These are phyloP conservation scores for Meta bourneti DNA, from an alignment of 2,888 invertebrate genomes.

Conservation along the genomic window DNA sequence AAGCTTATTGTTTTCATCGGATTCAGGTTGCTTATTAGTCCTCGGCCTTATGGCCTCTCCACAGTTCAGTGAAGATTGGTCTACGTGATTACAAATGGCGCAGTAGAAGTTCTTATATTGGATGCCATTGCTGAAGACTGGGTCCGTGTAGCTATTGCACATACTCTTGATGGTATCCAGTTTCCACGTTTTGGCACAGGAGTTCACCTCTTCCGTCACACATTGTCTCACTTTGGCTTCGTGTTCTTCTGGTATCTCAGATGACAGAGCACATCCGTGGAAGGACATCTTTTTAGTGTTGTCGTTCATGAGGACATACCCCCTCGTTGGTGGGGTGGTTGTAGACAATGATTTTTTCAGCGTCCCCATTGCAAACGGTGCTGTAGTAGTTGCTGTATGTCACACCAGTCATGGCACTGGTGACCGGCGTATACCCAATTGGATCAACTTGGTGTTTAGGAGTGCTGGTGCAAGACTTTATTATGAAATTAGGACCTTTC, in stretches of 20 bases:
- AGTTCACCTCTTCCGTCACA: conserved; percentile 11
- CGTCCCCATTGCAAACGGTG: conserved; percentile 67
- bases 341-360: conserved; percentile 57
- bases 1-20: conserved; percentile 46
- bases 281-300: conserved; percentile 60
- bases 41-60: conserved; percentile 57
- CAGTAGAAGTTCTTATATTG: conserved; percentile 71
- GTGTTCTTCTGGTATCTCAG: conserved; percentile 39
- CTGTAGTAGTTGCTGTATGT: conserved; percentile 69
- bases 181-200: conserved; percentile 54
- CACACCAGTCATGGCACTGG: conserved; percentile 48
- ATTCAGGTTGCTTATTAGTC: conserved; percentile 13
- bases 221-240: conserved; percentile 22
- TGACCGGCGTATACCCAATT: conserved; percentile 50
- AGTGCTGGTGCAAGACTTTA: conserved; percentile 56
- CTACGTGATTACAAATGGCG: conserved; percentile 59
- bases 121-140: conserved; percentile 31
- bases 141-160: conserved; percentile 57
- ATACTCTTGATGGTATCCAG: conserved; percentile 40
- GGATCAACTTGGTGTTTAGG: conserved; percentile 47
- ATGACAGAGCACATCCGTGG: conserved; percentile 52
- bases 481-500: conserved; percentile 66
- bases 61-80: conserved; percentile 53
- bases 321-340: conserved; percentile 66
- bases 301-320: conserved; percentile 49